Base-by-base conservation (phyloP, 2,113 vertebrate genomes). In the Ranitomeya variabilis region DNA sequence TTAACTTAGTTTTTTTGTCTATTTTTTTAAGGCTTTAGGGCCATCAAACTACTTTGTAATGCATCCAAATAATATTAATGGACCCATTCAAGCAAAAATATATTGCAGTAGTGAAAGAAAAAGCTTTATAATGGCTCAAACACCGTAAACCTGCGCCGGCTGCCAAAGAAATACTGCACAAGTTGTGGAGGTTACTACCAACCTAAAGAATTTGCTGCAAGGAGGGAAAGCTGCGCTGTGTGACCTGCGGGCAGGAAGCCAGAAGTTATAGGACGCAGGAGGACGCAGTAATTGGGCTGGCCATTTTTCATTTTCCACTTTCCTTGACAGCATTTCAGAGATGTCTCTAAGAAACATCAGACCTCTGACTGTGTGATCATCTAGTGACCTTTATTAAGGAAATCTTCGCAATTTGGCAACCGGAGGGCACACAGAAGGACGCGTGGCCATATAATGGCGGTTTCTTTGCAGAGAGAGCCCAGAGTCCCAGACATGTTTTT, bases 231-330 rank as follows among this genome's bases (percentile, higher is more conserved):
- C 37, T 73, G 64, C 18, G 64, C 81, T 59, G 26, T 67, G 7
- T 45, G 86, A 73, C 86, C 86, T n/a, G 80, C n/a, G 71, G 87
- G 37, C 57, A 76, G 87, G 87, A 88, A 87, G 69, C 79, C 55
- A 73, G 52, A 62, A 64, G 80, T 82, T 83, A 83, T 54, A 88
- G 66, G 79, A 88, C 87, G 64, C 87, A 6, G 51, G 80, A 66
- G 87, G 59, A 45, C 69, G 11, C 66, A 64, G 55, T 74, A 21
- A 87, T 67, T 69, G 60, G 21, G 26, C 21, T 19, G 13, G 0
- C 62, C 62, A 87, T 87, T 69, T 80, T 52, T 87, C 86, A 87
- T 87, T 55, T 79, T 79, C 15, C 7, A 23, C 19, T 78, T 55
- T 26, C 21, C 77, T 54, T 66, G 52, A 66, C 52, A 71, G 64